Evolutionary conservation across 2,797 vertebrate species (phyloP).

Genomic region (Clarias fuscus): DNA sequence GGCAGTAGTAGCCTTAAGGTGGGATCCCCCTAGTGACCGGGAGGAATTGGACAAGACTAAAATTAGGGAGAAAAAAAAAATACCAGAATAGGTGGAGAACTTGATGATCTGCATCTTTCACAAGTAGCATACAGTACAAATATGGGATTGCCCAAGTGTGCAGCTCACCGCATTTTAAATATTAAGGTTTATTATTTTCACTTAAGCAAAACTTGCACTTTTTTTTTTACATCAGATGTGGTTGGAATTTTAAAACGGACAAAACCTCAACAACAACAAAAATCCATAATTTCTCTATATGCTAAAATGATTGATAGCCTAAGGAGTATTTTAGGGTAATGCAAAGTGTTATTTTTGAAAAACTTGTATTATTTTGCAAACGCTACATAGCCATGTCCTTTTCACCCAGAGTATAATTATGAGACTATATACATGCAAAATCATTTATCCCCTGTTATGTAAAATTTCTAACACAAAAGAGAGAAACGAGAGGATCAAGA

Average conservation of each 20-base stretch:
- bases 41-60: no score
- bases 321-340: background rate
- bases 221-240: background rate
- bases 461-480: background rate
- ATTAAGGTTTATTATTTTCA: constrained; percentile 5
- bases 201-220: background rate
- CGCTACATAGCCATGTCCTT: background rate
- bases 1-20: no score
- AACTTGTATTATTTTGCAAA: constrained; percentile 33
- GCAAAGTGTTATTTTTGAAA: constrained; percentile 48
- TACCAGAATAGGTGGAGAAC: background rate
- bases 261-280: background rate
- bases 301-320: background rate
- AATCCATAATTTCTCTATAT: background rate
- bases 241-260: background rate
- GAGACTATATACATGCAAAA: background rate
- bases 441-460: background rate
- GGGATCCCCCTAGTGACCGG: no score
- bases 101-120: background rate
- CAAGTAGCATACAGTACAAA: background rate
- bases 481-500: background rate
- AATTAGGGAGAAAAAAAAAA: background rate
- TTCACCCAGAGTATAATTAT: background rate
- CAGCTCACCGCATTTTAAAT: constrained; percentile 24
- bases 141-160: constrained; percentile 21